Evolutionary conservation across 2,113 vertebrate species (phyloP).

Genomic region (Hassar affinis): DNA sequence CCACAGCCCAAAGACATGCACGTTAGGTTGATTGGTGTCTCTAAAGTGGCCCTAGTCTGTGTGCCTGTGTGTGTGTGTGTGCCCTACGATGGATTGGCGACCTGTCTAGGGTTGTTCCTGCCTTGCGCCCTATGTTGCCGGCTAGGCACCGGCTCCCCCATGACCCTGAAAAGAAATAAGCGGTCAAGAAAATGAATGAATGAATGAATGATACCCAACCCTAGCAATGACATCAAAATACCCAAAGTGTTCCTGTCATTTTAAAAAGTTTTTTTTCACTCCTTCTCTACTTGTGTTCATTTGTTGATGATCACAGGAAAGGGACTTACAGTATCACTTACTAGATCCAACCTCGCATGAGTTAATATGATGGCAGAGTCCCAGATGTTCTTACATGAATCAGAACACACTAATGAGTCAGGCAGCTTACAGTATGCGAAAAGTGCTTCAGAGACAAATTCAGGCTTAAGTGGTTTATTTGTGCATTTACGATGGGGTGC

Average conservation of each 20-base stretch:
- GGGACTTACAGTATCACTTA: background rate
- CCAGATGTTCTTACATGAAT: conserved; percentile 16
- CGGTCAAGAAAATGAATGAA: too few relatives aligned
- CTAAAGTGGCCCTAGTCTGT: too few relatives aligned
- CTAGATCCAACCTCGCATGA: background rate
- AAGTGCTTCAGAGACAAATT: conserved; percentile 10
- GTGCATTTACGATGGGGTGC: background rate
- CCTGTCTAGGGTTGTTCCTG: too few relatives aligned
- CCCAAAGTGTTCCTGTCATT: background rate
- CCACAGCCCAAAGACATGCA: too few relatives aligned
- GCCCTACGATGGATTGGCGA: too few relatives aligned
- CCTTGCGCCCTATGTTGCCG: too few relatives aligned
- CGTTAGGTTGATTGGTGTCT: too few relatives aligned
- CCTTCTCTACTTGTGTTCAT: background rate
- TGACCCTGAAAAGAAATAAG: too few relatives aligned
- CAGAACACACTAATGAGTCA: conserved; percentile 23
- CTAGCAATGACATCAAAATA: background rate
- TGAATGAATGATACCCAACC: too few relatives aligned
- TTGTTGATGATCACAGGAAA: background rate
- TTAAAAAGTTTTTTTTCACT: background rate
- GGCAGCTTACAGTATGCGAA: background rate
- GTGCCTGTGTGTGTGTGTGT: too few relatives aligned
- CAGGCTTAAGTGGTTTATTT: background rate
- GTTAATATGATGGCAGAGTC: conserved; percentile 1
- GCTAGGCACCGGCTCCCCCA: too few relatives aligned